These are phyloP conservation scores for Conus betulinus DNA, from an alignment of 1,140 invertebrate species.

Conservation along the genomic window DNA sequence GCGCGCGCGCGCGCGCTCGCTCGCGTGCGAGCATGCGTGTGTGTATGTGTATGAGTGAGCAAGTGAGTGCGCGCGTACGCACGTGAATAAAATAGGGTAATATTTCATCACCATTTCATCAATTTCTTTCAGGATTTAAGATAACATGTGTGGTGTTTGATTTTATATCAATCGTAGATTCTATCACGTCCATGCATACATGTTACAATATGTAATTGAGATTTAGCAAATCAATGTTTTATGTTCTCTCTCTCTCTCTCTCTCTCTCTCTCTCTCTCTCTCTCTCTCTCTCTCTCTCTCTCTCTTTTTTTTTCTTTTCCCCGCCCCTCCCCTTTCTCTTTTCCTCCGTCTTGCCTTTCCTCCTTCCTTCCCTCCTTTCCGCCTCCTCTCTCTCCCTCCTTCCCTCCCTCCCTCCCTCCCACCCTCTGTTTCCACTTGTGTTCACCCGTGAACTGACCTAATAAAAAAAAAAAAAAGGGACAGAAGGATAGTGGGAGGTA, in stretches of 20 bases:
- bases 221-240: too few species aligned
- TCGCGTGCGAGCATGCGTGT: too few species aligned
- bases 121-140: too few species aligned
- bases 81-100: too few species aligned
- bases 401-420: neutral
- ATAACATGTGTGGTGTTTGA: too few species aligned
- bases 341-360: neutral
- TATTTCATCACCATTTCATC: too few species aligned
- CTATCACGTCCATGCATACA: too few species aligned
- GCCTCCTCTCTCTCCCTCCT: neutral
- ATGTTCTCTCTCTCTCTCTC: neutral
- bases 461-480: neutral
- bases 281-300: neutral
- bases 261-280: neutral
- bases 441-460: neutral
- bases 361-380: neutral
- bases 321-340: neutral
- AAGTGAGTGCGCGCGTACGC: too few species aligned
- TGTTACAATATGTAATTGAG: too few species aligned
- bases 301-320: neutral
- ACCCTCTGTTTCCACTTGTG: neutral
- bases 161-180: too few species aligned
- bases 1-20: too few species aligned
- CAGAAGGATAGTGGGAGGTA: neutral
- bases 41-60: too few species aligned